A percentile compares a stretch with the other conserved stretches of the same genome.
Evolutionary conservation across 2,113 vertebrate species (phyloP).

Genomic region (Rattus rattus): DNA sequence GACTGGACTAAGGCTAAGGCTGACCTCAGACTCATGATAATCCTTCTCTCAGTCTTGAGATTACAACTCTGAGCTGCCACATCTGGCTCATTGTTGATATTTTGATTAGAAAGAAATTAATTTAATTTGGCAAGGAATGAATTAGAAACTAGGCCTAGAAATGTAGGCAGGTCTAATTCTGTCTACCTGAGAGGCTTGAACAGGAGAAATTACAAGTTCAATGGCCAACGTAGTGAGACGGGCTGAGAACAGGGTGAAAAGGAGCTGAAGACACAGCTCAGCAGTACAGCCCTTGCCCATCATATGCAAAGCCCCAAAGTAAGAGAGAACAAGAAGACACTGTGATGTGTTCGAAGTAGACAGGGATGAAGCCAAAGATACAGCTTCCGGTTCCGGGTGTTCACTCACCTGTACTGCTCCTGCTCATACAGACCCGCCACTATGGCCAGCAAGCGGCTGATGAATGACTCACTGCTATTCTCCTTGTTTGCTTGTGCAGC

Average conservation of each 20-base stretch:
- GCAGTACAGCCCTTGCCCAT: background rate
- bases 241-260: background rate
- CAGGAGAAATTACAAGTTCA: background rate
- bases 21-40: background rate
- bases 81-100: background rate
- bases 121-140: background rate
- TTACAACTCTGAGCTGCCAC: background rate
- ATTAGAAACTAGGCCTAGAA: background rate
- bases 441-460: constrained; percentile 94
- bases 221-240: background rate
- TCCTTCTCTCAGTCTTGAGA: background rate
- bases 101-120: background rate
- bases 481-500: constrained; percentile 91
- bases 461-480: constrained; percentile 92
- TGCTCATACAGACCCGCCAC: constrained; percentile 95
- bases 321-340: background rate
- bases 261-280: background rate
- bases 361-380: background rate
- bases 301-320: background rate
- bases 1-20: background rate
- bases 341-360: background rate
- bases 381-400: background rate
- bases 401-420: constrained; percentile 97
- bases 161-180: background rate
- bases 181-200: background rate